phyloP scores from a whole-genome alignment of 2,797 vertebrate genomes.

The Meriones psammophilus region DNA sequence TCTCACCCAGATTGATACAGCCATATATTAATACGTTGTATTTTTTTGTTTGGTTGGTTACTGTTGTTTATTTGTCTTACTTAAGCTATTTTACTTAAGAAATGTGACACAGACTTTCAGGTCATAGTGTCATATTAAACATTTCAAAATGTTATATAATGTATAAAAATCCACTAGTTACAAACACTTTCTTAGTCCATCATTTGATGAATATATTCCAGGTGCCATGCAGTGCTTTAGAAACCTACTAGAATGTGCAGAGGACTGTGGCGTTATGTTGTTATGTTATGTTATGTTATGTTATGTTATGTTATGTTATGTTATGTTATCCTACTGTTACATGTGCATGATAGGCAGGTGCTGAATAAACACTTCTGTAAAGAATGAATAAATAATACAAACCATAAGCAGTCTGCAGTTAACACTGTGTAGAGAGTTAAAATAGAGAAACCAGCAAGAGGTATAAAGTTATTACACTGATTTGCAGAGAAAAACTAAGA shows the following conservation, averaged over 20 bases:
- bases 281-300: too few relatives aligned
- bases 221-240: neutral
- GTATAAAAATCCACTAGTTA: neutral
- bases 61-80: neutral
- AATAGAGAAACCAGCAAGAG: neutral
- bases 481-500: neutral
- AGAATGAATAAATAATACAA: neutral
- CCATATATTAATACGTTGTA: neutral
- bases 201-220: neutral
- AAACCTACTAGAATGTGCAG: neutral
- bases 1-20: neutral
- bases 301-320: too few relatives aligned
- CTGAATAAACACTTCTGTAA: neutral
- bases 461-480: neutral
- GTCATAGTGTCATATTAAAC: neutral
- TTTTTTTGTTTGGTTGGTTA: neutral
- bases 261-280: neutral
- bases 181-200: neutral
- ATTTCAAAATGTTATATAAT: neutral
- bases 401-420: neutral
- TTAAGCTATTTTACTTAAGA: neutral
- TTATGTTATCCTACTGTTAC: fast-evolving
- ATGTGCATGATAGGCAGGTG: neutral
- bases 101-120: neutral
- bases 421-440: neutral